phyloP scores from a whole-genome alignment of 2,888 invertebrate genomes.

The Temnothorax ravouxi region DNA sequence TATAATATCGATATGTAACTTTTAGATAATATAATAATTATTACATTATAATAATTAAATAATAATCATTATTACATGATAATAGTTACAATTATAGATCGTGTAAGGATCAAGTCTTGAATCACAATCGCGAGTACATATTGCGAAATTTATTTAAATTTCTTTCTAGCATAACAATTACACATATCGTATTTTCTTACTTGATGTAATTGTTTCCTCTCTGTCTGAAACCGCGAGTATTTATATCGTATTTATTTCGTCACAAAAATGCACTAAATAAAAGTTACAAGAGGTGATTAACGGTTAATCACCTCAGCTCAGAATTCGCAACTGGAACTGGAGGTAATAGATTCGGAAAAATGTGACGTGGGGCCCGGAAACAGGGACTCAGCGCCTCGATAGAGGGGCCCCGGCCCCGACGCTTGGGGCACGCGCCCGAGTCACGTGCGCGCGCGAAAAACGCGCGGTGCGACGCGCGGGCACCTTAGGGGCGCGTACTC shows the following conservation, averaged over 20 bases:
- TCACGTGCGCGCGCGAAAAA: conserved; percentile 59
- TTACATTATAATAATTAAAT: neutral
- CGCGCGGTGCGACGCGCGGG: neutral
- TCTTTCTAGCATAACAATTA: neutral
- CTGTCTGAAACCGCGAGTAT: neutral
- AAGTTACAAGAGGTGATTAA: neutral
- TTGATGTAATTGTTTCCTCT: neutral
- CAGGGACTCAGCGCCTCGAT: neutral
- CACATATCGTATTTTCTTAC: neutral
- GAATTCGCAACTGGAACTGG: neutral
- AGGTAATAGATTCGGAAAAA: neutral
- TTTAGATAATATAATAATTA: neutral
- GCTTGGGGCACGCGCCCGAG: conserved; percentile 46
- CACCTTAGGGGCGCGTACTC: conserved; percentile 68
- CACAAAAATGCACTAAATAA: neutral
- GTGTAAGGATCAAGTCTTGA: neutral
- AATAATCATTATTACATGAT: neutral
- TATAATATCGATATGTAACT: neutral
- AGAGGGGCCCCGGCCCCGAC: neutral
- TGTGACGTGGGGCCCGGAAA: conserved; percentile 1
- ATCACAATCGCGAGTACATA: neutral
- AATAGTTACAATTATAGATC: neutral
- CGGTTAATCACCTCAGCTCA: neutral
- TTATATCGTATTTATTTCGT: neutral
- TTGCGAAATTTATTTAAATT: neutral